Conservation (phyloP, 2,888 invertebrate species). For the Tipula vernalis region DNA sequence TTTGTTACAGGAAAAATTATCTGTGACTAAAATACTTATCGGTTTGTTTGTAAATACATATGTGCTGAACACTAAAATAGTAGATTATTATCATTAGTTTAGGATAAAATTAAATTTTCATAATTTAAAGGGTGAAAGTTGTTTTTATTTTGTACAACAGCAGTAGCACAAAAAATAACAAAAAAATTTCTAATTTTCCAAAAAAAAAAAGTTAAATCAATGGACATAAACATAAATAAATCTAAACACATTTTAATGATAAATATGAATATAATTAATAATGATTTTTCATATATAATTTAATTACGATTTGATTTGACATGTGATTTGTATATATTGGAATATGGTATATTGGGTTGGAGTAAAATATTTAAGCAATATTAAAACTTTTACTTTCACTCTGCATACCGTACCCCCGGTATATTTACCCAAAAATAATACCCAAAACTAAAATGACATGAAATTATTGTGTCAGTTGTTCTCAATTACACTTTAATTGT, state of each 20-base stretch:
- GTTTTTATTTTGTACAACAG: neutral
- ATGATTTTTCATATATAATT: neutral
- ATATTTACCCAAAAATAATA: neutral
- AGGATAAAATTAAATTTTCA: neutral
- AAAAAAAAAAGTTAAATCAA: neutral
- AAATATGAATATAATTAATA: neutral
- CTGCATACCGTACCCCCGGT: too few species aligned
- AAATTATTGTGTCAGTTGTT: slow-evolving; percentile 11
- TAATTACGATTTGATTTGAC: neutral
- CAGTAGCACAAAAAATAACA: neutral
- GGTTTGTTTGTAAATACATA: neutral
- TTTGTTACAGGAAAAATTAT: neutral
- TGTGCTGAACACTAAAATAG: neutral
- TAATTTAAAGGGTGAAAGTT: neutral
- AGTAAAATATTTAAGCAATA: neutral
- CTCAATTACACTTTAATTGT: slow-evolving; percentile 11
- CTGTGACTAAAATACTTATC: neutral
- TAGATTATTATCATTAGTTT: neutral
- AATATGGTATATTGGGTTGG: neutral
- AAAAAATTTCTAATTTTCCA: neutral
- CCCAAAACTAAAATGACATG: neutral
- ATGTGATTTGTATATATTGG: neutral
- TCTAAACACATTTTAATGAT: neutral
- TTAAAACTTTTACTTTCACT: neutral
- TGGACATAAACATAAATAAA: neutral